Conservation (phyloP, 1,140 invertebrate genomes). For the Sitobion miscanthi region DNA sequence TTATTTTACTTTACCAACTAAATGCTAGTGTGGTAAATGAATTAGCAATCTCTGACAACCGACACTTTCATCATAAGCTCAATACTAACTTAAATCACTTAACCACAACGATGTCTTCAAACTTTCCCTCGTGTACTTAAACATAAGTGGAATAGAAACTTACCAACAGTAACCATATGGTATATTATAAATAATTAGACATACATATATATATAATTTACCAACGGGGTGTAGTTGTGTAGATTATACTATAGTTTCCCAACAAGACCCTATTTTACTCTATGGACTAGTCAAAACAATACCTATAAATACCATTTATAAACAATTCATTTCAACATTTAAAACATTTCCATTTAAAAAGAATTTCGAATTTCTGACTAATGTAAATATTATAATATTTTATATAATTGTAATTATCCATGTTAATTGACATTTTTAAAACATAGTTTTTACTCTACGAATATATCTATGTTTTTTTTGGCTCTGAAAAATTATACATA, state of each 20-base stretch:
- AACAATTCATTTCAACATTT: not conserved
- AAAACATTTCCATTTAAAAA: not conserved
- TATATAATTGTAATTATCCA: not conserved
- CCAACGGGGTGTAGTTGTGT: not conserved
- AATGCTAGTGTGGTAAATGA: not conserved
- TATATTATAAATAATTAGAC: slow-evolving; percentile 14
- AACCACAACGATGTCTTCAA: not conserved
- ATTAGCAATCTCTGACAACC: not conserved
- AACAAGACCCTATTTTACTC: not conserved
- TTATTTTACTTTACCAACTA: not conserved
- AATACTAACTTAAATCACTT: not conserved
- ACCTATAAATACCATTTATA: not conserved
- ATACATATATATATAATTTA: not conserved
- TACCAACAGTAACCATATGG: not conserved
- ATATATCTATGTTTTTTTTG: not conserved
- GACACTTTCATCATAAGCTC: not conserved
- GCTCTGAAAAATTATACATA: not conserved
- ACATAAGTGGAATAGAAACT: slow-evolving; percentile 1
- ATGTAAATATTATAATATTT: not conserved
- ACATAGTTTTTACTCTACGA: not conserved
- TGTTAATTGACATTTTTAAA: not conserved
- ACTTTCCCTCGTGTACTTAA: not conserved
- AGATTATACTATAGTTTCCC: not conserved
- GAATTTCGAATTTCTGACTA: not conserved
- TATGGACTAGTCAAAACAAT: not conserved